Evolutionary conservation across 2,888 invertebrate genomes (phyloP).

Genomic region (Agrotis segetum): DNA sequence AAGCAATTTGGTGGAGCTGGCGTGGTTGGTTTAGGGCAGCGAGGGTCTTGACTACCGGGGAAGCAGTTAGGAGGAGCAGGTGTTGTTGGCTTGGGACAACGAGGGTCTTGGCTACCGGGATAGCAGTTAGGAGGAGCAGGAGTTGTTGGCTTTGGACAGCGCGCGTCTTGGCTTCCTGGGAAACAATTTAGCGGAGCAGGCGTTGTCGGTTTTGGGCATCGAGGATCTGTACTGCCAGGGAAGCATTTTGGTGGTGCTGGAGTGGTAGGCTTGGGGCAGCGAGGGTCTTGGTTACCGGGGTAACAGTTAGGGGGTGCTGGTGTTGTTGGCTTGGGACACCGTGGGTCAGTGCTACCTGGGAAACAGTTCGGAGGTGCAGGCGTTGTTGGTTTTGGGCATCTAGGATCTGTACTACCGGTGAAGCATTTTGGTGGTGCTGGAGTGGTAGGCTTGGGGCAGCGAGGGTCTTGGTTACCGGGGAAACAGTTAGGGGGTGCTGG

Average conservation of each 20-base stretch:
- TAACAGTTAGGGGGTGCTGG: constrained; percentile 66
- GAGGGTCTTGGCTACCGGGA: constrained; percentile 72
- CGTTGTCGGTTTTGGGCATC: constrained; percentile 63
- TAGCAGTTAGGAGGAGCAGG: constrained; percentile 66
- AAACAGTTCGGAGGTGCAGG: constrained; percentile 56
- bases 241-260: constrained; percentile 66
- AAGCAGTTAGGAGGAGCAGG: constrained; percentile 66
- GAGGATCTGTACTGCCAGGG: constrained; percentile 72
- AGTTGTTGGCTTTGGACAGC: constrained; percentile 72
- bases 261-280: constrained; percentile 63
- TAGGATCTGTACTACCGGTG: constrained; percentile 44
- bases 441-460: constrained; percentile 76
- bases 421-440: constrained; percentile 54
- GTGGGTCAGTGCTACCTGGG: constrained; percentile 62
- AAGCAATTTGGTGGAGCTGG: constrained; percentile 66
- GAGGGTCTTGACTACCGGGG: constrained; percentile 72
- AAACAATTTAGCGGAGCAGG: constrained; percentile 66
- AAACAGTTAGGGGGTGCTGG: constrained; percentile 57
- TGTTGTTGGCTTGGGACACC: constrained; percentile 72
- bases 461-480: constrained; percentile 70
- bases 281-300: constrained; percentile 72
- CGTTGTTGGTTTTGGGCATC: constrained; percentile 68
- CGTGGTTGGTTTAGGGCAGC: constrained; percentile 63
- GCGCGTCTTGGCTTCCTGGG: constrained; percentile 72
- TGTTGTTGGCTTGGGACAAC: constrained; percentile 63